Percentiles rank a stretch among this genome's conserved stretches.
Evolutionary conservation across 2,888 invertebrate genomes (phyloP).

Genomic region (Rhagophthalmus giganteus): DNA sequence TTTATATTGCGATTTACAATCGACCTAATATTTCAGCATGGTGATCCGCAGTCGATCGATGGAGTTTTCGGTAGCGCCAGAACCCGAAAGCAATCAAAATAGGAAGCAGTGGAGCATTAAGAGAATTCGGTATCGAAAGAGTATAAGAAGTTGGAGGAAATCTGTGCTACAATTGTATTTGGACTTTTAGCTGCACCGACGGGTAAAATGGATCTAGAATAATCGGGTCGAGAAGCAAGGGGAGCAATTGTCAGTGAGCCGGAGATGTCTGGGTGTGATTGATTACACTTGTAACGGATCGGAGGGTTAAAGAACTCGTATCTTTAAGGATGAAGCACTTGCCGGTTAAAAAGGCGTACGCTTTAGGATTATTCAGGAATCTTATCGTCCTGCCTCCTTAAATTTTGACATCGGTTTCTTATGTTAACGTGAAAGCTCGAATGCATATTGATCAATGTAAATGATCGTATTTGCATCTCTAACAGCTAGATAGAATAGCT

Average conservation of each 20-base stretch:
- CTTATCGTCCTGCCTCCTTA: too few species aligned
- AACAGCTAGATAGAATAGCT: too few species aligned
- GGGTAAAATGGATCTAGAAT: conserved; percentile 24
- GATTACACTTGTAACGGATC: conserved; percentile 26
- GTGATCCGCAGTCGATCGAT: too few species aligned
- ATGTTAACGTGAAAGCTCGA: too few species aligned
- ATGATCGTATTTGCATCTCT: too few species aligned
- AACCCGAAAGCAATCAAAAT: conserved; percentile 19
- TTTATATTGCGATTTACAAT: too few species aligned
- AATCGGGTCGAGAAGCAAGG: conserved; percentile 22
- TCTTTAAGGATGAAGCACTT: too few species aligned
- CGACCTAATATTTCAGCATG: too few species aligned
- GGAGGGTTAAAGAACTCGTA: conserved; percentile 26
- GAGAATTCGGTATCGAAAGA: conserved; percentile 20
- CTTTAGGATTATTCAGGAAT: too few species aligned
- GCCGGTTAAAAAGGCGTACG: too few species aligned
- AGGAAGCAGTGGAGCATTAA: conserved; percentile 21
- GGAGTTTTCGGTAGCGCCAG: conserved; percentile 1
- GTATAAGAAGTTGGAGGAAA: conserved; percentile 18
- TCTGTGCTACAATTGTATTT: conserved; percentile 28
- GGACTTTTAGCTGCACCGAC: conserved; percentile 20
- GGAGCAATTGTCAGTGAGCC: conserved; percentile 30
- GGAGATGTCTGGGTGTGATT: conserved; percentile 30
- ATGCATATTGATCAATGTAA: too few species aligned
- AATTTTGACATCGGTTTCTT: too few species aligned